Conservation (phyloP, 2,888 invertebrate species). For the Cantharis rufa region DNA sequence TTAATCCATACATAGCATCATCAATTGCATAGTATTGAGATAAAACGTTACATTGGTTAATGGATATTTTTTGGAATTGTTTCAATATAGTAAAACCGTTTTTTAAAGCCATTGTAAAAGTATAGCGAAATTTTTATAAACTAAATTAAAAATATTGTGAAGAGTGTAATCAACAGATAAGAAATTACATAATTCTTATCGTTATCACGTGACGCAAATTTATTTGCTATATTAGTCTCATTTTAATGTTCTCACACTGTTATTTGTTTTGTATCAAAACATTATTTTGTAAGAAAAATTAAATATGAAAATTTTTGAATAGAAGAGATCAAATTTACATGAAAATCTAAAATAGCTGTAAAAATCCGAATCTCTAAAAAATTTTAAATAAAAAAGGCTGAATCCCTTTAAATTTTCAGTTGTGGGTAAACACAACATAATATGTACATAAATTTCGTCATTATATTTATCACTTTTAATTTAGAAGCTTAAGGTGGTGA, state of each 20-base stretch:
- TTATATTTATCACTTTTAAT: no score
- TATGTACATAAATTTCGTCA: no score
- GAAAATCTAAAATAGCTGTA: no score
- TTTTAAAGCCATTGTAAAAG: neutral
- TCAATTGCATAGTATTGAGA: conserved; percentile 82
- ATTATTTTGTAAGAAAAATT: no score
- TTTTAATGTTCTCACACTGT: no score
- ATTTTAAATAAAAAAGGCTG: no score
- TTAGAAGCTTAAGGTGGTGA: no score
- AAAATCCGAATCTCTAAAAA: no score
- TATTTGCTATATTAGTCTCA: no score
- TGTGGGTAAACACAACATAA: neutral
- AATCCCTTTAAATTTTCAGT: neutral
- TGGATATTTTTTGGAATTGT: neutral
- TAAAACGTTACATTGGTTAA: neutral
- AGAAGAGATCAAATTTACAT: no score
- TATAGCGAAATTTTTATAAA: neutral
- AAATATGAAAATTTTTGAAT: no score
- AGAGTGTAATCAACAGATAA: neutral
- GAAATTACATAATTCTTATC: neutral
- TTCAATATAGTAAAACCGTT: neutral
- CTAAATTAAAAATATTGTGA: neutral
- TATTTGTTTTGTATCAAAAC: no score
- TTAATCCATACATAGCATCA: conserved; percentile 84
- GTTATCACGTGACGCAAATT: neutral